Evolutionary conservation across 2,888 invertebrate genomes (phyloP), one percentile per base, ranked within the genome.

Genomic region (Hyposoter dolosus): DNA sequence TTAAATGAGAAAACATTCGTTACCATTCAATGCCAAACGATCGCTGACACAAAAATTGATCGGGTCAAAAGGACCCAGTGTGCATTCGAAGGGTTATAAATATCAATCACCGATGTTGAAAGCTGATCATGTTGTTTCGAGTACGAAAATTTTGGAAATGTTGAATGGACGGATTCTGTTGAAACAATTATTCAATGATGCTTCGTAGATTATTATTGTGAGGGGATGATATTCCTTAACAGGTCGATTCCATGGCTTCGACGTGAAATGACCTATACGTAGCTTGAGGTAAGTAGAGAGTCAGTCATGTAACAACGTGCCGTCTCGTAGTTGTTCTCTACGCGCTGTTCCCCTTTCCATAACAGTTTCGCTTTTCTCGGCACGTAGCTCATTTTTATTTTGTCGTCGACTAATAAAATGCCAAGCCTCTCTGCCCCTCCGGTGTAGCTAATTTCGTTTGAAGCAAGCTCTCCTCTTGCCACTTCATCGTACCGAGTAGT

Each of bases 301-400:
- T 74, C 66, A 43, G 43, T 69, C 65, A 40, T 81, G 47, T 23
- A 72, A 66, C 50, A 74, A 65, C 23, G 43, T 76, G 32, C 66
- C 43, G 53, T 19, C 65, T 63, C n/a, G 74, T 43, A 66, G 47
- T 81, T 47, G 50, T 81, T 74, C 66, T 65, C 43, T 65, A 65
- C 80, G 50, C 65, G 53, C 28, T 32, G 81, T 66, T 74, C 43
- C 53, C 17, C 32, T 65, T 66, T 72, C 71, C 66, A 32, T 66
- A 68, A 78, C 81, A 50, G 83, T 88, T 89, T 90, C 88, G 85
- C 89, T 82, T 89, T 91, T 89, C 90, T 83, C 84, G 79, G 89
- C 91, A 91, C 91, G 91, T 91, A 90, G 82, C 90, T 92, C 91
- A 92, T 91, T 91, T 91, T 92, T 81, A 81, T 81, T 81, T 81